Base-by-base conservation (phyloP, 2,113 vertebrate genomes). In the Furnarius figulus region DNA sequence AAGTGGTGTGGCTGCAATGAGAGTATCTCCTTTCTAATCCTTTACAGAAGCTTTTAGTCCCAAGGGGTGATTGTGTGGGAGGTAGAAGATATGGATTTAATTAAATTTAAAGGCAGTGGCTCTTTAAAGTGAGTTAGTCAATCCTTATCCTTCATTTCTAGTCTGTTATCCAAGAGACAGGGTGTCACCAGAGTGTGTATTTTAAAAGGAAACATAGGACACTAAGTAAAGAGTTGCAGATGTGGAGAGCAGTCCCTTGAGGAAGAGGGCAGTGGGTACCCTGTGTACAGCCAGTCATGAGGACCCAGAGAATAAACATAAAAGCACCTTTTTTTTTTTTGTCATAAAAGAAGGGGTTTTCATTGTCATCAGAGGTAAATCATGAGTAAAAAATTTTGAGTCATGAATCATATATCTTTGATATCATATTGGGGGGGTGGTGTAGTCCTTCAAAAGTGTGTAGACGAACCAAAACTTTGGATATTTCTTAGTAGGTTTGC, bases 11-110 rank as follows among this genome's bases (percentile, higher is more conserved):
- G 61, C 70, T 52, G 65, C 80, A 85, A 35, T 59, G 91, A 89
- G 84, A 97, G 80, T 95, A 94, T 95, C 63, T 70, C 56, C n/a
- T 95, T 95, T 76, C 94, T 92, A 95, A 95, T 96, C 91, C 65
- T 86, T 91, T 93, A 90, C 89, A 95, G 91, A 95, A 95, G 70
- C 15, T 49, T 85, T 86, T 81, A 93, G 86, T 92, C 93, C 89
- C 83, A 47, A 58, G 89, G 90, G 86, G 42, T 50, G 27, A 67
- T 89, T 90, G 47, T 81, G 95, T 97, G 95, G 94, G 95, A 93
- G 93, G 83, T 75, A 79, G 65, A 89, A 91, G 73, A 89, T 89
- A 87, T 3, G 91, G 68, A 92, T 94, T 95, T 95, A 90, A 97
- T 95, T 96, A 95, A 84, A 96, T 89, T 71, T 94, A 84, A 90